Base-by-base conservation (phyloP, 2,113 vertebrate genomes). In the Cyprinodon brontotheroides region DNA sequence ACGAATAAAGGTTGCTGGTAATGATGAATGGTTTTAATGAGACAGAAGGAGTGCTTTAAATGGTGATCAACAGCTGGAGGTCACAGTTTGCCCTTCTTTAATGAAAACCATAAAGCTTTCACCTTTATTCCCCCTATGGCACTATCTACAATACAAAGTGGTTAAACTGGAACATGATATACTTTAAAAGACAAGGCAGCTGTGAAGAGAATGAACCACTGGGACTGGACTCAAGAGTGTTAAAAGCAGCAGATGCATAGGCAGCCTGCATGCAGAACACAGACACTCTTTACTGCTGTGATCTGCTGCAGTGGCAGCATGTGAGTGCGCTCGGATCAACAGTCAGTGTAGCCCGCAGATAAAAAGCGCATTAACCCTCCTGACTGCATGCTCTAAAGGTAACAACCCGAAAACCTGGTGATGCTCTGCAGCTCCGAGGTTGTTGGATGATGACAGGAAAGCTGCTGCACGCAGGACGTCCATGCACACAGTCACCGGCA, bases 251-350 rank as follows among this genome's bases (percentile, higher is more conserved):
- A 77, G 74, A 80, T 85, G 82, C 75, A 88, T 79, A 87, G 71
- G 64, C 80, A 82, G 77, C 11, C 68, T 82, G 90, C 87, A 84
- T 73, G 68, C 70, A 67, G 76, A 77, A 78, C 57, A 82, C 77
- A 85, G 84, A 78, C 79, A 81, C 79, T 72, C 53, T 72, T 80
- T 80, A 83, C 85, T 80, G 79, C 85, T 84, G 77, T 84, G 87
- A 87, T 88, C 74, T 91, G 87, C 90, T 92, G 91, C 91, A 92
- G 91, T 90, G 90, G 86, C 78, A 86, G 88, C 83, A 80, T 67
- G 84, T 75, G 82, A 84, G 83, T 68, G 84, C 77, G 82, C 73
- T 38, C 82, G 81, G 82, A 84, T 79, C 82, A 77, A 83, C 85
- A 68, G 83, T 69, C 85, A 70, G 83, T 69, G 37, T n/a, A 72